phyloP scores from a whole-genome alignment of 2,888 invertebrate species.

The Corbicula japonica region DNA sequence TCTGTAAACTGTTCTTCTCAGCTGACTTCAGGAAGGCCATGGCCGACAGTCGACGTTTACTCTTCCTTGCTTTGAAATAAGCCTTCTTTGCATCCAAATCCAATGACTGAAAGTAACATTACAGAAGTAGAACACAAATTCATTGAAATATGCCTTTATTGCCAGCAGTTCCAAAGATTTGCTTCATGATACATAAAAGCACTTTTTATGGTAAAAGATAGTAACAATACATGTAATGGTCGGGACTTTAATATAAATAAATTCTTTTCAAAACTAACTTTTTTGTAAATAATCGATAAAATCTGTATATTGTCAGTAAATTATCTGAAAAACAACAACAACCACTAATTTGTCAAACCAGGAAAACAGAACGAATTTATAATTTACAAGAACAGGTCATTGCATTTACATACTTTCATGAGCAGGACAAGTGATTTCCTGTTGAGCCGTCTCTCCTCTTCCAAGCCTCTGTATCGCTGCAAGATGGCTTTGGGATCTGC shows the following conservation, averaged over 20 bases:
- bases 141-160: background rate
- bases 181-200: no score
- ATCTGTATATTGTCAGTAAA: no score
- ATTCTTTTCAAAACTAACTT: no score
- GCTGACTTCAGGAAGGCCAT: slow-evolving; percentile 35
- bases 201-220: no score
- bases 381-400: no score
- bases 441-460: slow-evolving; percentile 39
- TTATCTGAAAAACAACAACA: slow-evolving; percentile 1
- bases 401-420: slow-evolving; percentile 52
- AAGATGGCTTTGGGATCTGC: slow-evolving; percentile 21
- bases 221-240: no score
- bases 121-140: background rate
- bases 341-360: background rate
- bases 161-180: no score
- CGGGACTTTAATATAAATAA: no score
- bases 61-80: slow-evolving; percentile 38
- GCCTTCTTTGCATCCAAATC: slow-evolving; percentile 45
- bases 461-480: slow-evolving; percentile 7
- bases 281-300: no score
- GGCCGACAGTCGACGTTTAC: slow-evolving; percentile 32
- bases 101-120: slow-evolving; percentile 41
- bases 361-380: background rate
- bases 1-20: slow-evolving; percentile 5
- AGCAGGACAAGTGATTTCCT: slow-evolving; percentile 49